These are phyloP conservation scores for Arion vulgaris DNA, from an alignment of 1,140 invertebrate genomes.

Conservation along the genomic window DNA sequence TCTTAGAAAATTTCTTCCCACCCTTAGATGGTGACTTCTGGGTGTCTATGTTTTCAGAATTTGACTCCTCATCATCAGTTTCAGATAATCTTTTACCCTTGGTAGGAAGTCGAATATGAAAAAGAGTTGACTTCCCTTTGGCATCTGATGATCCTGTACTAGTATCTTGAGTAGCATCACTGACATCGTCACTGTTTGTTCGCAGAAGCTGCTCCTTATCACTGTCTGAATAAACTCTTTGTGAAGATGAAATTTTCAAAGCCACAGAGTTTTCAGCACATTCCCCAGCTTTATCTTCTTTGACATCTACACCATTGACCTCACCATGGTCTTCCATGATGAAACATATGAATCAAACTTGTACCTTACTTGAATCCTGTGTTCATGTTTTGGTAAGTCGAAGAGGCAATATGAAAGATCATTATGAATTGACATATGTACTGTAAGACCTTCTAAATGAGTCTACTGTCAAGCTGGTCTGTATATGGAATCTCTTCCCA, in stretches of 20 bases:
- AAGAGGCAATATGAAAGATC: not conserved
- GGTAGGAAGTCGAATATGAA: not conserved
- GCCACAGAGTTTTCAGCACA: not conserved
- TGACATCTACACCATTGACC: not conserved
- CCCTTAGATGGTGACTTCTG: not conserved
- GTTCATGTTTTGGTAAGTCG: not conserved
- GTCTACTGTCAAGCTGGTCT: not conserved
- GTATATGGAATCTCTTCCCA: no score
- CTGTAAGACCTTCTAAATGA: not conserved
- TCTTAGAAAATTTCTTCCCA: not conserved
- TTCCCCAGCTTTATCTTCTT: not conserved
- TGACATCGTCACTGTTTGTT: not conserved
- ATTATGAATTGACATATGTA: not conserved
- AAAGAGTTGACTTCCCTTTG: slow-evolving; percentile 2
- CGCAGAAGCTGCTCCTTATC: not conserved
- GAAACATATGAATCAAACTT: not conserved
- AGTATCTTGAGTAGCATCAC: not conserved
- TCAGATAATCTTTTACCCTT: not conserved
- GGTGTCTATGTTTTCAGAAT: not conserved
- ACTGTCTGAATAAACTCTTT: not conserved
- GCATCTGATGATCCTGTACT: not conserved
- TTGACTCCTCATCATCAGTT: not conserved
- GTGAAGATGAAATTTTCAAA: not conserved
- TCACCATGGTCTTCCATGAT: not conserved
- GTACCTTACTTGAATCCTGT: not conserved